Conservation (phyloP, 2,888 invertebrate genomes). For the Apomyelois bistriatella region DNA sequence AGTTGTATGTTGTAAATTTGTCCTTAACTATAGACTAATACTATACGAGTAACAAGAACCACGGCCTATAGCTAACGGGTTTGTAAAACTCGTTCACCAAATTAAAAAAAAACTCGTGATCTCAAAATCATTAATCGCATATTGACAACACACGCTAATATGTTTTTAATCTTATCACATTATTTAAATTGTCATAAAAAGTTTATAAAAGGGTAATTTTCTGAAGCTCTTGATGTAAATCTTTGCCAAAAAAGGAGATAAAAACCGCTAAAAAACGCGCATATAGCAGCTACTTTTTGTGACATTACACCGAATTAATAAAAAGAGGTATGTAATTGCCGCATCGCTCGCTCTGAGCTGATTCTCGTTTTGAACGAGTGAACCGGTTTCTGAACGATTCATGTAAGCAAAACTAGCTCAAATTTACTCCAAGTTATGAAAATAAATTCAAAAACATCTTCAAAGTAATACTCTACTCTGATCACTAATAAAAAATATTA, state of each 20-base stretch:
- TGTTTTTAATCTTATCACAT: constrained; percentile 2
- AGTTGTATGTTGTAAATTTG: too few relatives aligned
- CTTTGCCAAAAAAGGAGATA: not conserved
- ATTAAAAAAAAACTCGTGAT: not conserved
- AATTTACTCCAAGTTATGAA: too few relatives aligned
- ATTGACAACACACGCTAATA: not conserved
- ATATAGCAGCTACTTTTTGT: constrained; percentile 24
- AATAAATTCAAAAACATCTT: too few relatives aligned
- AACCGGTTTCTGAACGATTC: constrained; percentile 2
- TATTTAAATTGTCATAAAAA: not conserved
- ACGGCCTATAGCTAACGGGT: too few relatives aligned
- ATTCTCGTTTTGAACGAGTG: constrained; percentile 17
- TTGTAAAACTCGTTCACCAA: too few relatives aligned
- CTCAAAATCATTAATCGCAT: not conserved
- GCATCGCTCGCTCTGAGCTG: constrained; percentile 29
- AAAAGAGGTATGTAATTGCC: constrained; percentile 32
- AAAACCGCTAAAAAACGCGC: not conserved
- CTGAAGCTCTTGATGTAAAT: not conserved
- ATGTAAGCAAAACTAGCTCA: not conserved
- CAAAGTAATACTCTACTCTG: too few relatives aligned
- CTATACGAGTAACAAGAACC: too few relatives aligned
- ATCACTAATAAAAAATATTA: too few relatives aligned
- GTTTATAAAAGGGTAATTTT: constrained; percentile 1
- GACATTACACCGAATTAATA: constrained; percentile 33
- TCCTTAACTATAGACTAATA: too few relatives aligned